A percentile compares a stretch with the other conserved stretches of the same genome.
Conservation (phyloP, 2,888 invertebrate genomes). For the Eucera pruinosa region DNA sequence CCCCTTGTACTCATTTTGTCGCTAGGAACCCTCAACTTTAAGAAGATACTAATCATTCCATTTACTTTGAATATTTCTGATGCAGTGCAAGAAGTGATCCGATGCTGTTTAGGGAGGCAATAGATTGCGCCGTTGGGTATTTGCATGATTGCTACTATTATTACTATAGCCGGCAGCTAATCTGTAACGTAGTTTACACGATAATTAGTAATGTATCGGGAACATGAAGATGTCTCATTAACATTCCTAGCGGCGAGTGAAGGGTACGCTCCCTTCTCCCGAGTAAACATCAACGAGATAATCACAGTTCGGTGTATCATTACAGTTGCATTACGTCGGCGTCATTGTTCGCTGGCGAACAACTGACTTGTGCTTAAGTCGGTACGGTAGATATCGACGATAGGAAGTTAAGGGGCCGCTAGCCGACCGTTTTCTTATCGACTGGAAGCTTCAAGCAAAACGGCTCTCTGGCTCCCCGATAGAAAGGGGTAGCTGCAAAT, state of each 20-base stretch:
- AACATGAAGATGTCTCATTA: conserved; percentile 73
- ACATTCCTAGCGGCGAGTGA: conserved; percentile 58
- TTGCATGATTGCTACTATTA: conserved; percentile 75
- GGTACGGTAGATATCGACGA: conserved; percentile 78
- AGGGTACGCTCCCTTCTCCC: conserved; percentile 32
- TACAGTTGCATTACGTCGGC: conserved; percentile 21
- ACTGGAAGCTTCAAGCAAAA: conserved; percentile 76
- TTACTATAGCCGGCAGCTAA: conserved; percentile 62
- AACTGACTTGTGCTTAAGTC: conserved; percentile 66
- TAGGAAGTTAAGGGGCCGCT: conserved; percentile 70
- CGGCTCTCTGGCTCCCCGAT: conserved; percentile 72
- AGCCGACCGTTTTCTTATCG: conserved; percentile 80
- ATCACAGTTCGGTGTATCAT: conserved; percentile 36
- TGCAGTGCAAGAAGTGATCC: no score
- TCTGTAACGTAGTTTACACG: conserved; percentile 72
- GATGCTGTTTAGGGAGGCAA: no score
- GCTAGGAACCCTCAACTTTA: no score
- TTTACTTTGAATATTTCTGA: no score
- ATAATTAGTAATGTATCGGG: conserved; percentile 73
- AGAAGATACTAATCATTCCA: no score
- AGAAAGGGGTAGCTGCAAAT: conserved; percentile 80
- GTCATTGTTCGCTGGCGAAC: conserved; percentile 32
- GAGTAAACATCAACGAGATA: conserved; percentile 34
- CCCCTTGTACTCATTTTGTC: no score
- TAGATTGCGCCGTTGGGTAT: conserved; percentile 56